Evolutionary conservation across 2,888 invertebrate species (phyloP).

Genomic region (Mimumesa dahlbomi): DNA sequence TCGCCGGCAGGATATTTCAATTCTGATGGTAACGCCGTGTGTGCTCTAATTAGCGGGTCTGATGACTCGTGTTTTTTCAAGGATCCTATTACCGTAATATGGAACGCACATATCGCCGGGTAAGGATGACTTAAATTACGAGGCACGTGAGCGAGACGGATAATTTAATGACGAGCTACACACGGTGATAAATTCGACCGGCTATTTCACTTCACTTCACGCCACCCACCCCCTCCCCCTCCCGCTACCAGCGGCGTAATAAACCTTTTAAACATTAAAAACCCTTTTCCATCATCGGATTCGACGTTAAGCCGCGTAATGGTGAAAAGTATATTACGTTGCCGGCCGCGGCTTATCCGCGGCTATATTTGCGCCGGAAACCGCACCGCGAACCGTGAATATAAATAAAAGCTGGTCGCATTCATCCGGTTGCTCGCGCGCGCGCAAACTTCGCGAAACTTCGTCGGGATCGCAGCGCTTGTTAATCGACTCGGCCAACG

Average conservation of each 20-base stretch:
- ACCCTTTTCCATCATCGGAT: slow-evolving; percentile 43
- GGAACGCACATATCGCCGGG: no score
- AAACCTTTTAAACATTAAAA: slow-evolving; percentile 43
- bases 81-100: not conserved
- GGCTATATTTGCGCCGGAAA: slow-evolving; percentile 29
- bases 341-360: slow-evolving; percentile 36
- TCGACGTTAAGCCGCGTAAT: slow-evolving; percentile 44
- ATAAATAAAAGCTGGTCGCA: slow-evolving; percentile 30
- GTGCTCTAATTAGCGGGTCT: no score
- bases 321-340: slow-evolving; percentile 43
- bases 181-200: not conserved
- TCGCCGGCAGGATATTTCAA: no score
- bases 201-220: no score
- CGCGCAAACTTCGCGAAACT: no score
- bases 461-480: no score
- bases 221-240: no score
- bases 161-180: not conserved
- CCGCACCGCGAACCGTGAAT: slow-evolving; percentile 31
- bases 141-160: not conserved
- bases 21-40: no score
- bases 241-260: slow-evolving; percentile 12
- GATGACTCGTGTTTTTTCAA: not conserved
- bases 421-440: no score
- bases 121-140: not conserved
- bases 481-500: no score